Conservation (phyloP, 2,113 vertebrate species). For the Paralichthys olivaceus region DNA sequence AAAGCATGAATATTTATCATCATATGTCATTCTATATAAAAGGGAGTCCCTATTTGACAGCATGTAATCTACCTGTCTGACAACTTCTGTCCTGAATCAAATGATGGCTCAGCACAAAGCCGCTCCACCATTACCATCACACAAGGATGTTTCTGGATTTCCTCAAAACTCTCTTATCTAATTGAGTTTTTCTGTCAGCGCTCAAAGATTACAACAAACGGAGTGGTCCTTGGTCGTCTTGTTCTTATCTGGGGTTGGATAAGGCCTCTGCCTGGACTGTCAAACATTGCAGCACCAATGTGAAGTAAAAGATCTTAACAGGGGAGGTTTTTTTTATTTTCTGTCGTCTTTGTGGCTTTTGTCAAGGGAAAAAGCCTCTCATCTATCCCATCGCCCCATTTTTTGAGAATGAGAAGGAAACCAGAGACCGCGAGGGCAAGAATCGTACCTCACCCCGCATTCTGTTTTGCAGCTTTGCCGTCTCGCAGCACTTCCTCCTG, state of each 20-base stretch:
- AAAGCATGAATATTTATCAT: neutral
- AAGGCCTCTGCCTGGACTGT: conserved; percentile 18
- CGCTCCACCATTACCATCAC: conserved; percentile 19
- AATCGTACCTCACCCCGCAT: conserved; percentile 45
- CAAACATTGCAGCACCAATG: conserved; percentile 25
- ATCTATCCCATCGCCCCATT: conserved; percentile 46
- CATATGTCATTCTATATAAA: neutral
- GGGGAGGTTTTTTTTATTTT: conserved; percentile 6
- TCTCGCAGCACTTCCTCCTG: conserved; percentile 55
- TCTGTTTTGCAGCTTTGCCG: conserved; percentile 40
- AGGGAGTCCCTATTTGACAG: neutral
- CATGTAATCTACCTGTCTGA: neutral
- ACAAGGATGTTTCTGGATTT: conserved; percentile 17
- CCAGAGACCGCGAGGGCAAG: conserved; percentile 43
- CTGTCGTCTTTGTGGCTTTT: conserved; percentile 57
- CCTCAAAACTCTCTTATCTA: neutral
- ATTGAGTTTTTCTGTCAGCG: conserved; percentile 7
- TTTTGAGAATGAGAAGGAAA: conserved; percentile 61
- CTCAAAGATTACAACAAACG: conserved; percentile 8
- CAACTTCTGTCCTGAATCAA: too few species aligned
- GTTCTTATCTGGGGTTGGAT: conserved; percentile 40
- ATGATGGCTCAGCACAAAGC: conserved; percentile 10
- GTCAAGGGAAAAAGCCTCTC: conserved; percentile 60
- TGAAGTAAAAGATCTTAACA: neutral
- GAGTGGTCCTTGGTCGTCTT: conserved; percentile 23